A percentile compares a stretch with the other conserved stretches of the same genome.
Evolutionary conservation across 1,140 invertebrate genomes (phyloP).

Genomic region (Neocloeon triangulifer): DNA sequence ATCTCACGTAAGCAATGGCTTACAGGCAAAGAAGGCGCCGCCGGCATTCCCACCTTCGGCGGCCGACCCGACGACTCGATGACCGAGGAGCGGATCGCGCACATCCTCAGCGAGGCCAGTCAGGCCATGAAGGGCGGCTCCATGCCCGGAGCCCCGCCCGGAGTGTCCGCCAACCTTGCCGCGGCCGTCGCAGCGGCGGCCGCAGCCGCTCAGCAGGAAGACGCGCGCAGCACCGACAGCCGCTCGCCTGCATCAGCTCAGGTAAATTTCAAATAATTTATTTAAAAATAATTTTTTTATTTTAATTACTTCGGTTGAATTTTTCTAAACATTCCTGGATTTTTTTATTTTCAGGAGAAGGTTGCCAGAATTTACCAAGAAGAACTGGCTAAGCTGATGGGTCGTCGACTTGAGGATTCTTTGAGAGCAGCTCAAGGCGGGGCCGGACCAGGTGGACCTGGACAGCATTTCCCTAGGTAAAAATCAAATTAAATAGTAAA

Average conservation of each 20-base stretch:
- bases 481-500: neutral
- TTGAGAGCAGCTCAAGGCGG: constrained; percentile 39
- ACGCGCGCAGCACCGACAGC: constrained; percentile 49
- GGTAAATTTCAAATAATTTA: no score
- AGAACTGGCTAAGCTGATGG: constrained; percentile 80
- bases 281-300: no score
- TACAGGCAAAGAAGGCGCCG: constrained; percentile 50
- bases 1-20: no score
- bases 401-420: constrained; percentile 39
- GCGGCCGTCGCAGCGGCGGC: constrained; percentile 14
- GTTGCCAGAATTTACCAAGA: constrained; percentile 93
- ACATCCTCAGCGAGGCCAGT: constrained; percentile 78
- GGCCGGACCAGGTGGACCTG: constrained; percentile 13
- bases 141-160: neutral
- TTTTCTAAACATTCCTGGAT: constrained; percentile 47
- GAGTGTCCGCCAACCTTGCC: no score
- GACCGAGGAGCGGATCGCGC: constrained; percentile 79
- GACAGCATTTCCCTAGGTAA: constrained; percentile 10
- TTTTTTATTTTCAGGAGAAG: constrained; percentile 92
- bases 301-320: constrained; percentile 1
- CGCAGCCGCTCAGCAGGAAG: constrained; percentile 23
- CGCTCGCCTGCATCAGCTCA: constrained; percentile 48
- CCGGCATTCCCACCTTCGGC: constrained; percentile 40
- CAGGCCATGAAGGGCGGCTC: constrained; percentile 26
- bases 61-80: constrained; percentile 30